A percentile compares a stretch with the other conserved stretches of the same genome.
phyloP scores from a whole-genome alignment of 1,140 invertebrate species.

The Parasteatoda tepidariorum region DNA sequence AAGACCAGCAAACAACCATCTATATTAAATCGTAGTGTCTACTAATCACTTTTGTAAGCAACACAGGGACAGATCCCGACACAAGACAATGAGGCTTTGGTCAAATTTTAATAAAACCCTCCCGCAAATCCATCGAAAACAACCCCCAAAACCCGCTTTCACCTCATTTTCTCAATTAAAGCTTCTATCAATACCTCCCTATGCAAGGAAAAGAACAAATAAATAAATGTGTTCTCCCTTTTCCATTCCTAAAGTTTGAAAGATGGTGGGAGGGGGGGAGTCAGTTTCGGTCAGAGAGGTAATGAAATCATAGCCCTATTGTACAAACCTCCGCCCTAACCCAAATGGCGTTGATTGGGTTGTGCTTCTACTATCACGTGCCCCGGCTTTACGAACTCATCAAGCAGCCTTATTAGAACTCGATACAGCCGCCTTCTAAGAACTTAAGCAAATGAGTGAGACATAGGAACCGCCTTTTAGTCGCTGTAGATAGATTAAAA shows the following conservation, averaged over 20 bases:
- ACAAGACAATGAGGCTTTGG: too few relatives aligned
- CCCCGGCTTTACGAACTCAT: conserved; percentile 29
- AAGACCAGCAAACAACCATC: too few relatives aligned
- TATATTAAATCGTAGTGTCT: too few relatives aligned
- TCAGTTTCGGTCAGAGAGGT: conserved; percentile 20
- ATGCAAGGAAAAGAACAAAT: not conserved
- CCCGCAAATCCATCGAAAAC: not conserved
- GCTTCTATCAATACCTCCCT: not conserved
- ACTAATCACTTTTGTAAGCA: too few relatives aligned
- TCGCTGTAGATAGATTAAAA: not conserved
- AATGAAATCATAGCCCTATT: conserved; percentile 51
- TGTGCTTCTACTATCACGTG: not conserved
- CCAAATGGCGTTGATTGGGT: conserved; percentile 48
- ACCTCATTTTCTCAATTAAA: conserved; percentile 14
- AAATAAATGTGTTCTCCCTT: not conserved
- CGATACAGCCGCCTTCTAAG: not conserved
- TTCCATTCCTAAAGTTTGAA: not conserved
- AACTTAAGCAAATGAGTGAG: conserved; percentile 41
- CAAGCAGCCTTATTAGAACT: conserved; percentile 33
- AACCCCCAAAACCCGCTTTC: not conserved
- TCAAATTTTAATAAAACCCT: too few relatives aligned
- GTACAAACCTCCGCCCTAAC: conserved; percentile 44
- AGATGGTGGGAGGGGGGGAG: not conserved
- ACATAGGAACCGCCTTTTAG: conserved; percentile 21
- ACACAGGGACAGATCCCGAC: too few relatives aligned